These are phyloP conservation scores for Manis javanica DNA, from an alignment of 2,797 vertebrate genomes.

Conservation along the genomic window DNA sequence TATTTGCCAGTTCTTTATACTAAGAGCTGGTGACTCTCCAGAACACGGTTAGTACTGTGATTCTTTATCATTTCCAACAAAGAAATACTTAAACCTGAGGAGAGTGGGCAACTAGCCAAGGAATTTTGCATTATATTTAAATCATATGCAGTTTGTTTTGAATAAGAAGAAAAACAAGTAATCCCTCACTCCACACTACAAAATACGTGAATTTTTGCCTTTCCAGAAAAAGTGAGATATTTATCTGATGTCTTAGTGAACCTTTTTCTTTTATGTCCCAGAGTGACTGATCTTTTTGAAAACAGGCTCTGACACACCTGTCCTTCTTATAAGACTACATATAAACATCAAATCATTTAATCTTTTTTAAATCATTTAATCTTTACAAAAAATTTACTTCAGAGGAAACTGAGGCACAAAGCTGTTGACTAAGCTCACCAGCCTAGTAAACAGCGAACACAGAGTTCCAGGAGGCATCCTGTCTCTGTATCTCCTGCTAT, in stretches of 20 bases:
- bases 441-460: neutral
- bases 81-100: neutral
- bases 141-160: neutral
- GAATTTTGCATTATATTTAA: neutral
- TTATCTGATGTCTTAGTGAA: neutral
- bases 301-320: neutral
- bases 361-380: neutral
- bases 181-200: neutral
- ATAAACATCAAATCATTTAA: neutral
- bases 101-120: neutral
- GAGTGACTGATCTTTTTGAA: neutral
- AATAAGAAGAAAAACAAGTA: neutral
- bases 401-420: neutral
- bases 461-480: neutral
- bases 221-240: neutral
- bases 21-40: neutral
- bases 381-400: neutral
- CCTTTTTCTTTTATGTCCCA: neutral
- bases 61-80: neutral
- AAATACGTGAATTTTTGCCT: neutral
- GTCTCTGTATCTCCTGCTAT: neutral
- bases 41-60: neutral
- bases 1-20: conserved; percentile 1
- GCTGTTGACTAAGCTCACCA: neutral
- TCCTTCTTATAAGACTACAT: neutral